These are phyloP conservation scores for Herpetotheres cachinnans DNA, from an alignment of 2,113 vertebrate species.

Conservation along the genomic window DNA sequence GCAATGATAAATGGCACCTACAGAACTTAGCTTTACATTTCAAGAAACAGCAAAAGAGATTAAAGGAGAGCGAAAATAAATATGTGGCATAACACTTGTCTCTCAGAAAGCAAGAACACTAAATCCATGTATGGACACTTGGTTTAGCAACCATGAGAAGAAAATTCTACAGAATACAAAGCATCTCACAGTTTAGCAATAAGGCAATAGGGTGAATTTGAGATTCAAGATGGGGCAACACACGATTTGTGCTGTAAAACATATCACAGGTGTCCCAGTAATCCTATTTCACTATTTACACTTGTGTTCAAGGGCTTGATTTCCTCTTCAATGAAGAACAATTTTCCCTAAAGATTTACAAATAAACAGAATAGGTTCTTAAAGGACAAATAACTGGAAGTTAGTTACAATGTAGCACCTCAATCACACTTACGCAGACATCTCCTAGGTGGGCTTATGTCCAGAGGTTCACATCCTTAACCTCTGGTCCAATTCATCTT, in stretches of 20 bases:
- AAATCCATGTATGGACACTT: background rate
- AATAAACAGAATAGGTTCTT: background rate
- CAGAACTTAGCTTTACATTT: conserved; percentile 27
- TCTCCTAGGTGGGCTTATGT: background rate
- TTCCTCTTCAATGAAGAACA: background rate
- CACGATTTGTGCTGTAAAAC: background rate
- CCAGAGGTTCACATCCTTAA: background rate
- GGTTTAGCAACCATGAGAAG: background rate
- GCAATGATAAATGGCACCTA: conserved; percentile 7
- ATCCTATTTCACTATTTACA: background rate
- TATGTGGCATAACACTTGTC: background rate
- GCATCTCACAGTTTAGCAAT: background rate
- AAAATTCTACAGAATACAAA: background rate
- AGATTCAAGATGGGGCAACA: background rate
- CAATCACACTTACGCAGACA: background rate
- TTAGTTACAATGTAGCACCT: background rate
- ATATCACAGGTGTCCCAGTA: background rate
- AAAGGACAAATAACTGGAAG: background rate
- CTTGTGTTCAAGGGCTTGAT: background rate
- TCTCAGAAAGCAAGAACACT: background rate
- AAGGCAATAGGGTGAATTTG: background rate
- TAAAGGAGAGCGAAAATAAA: background rate
- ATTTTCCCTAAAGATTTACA: background rate
- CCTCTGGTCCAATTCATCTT: background rate
- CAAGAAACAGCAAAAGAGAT: background rate